These are phyloP conservation scores for Pedicia rivosa DNA, from an alignment of 2,888 invertebrate species.

Conservation along the genomic window DNA sequence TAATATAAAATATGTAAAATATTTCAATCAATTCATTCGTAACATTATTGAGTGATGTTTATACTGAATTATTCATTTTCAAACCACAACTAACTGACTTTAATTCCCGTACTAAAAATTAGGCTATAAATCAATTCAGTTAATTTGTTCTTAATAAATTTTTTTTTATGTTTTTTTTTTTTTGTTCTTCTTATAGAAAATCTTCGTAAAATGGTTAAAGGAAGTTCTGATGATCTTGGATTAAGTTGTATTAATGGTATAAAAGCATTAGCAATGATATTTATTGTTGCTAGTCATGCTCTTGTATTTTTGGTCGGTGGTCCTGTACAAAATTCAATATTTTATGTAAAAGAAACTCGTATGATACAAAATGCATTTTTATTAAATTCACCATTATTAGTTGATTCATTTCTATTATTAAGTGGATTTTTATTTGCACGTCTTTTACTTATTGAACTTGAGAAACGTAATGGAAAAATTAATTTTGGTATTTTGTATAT, in stretches of 20 bases:
- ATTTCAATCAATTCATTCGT: no score
- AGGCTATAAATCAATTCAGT: no score
- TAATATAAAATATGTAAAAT: no score
- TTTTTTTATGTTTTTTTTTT: not conserved
- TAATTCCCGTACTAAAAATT: not conserved
- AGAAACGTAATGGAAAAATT: constrained; percentile 43
- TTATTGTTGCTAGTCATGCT: constrained; percentile 50
- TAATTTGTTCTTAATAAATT: not conserved
- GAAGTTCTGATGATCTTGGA: constrained; percentile 36
- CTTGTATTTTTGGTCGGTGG: constrained; percentile 48
- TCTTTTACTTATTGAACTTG: constrained; percentile 47
- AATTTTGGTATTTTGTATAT: constrained; percentile 45
- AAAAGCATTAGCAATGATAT: constrained; percentile 48
- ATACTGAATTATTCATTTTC: no score
- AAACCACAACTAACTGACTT: not conserved
- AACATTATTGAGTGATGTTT: no score
- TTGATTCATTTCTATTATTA: constrained; percentile 55
- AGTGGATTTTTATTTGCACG: constrained; percentile 55
- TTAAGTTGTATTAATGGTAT: constrained; percentile 49
- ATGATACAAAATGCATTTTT: constrained; percentile 42
- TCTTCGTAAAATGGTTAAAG: constrained; percentile 20
- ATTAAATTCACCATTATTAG: constrained; percentile 48
- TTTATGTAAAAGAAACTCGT: constrained; percentile 26
- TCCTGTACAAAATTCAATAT: constrained; percentile 47
- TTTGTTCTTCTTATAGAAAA: constrained; percentile 17